Base-by-base conservation (phyloP, 2,888 invertebrate species). In the Boloria euphrosyne region DNA sequence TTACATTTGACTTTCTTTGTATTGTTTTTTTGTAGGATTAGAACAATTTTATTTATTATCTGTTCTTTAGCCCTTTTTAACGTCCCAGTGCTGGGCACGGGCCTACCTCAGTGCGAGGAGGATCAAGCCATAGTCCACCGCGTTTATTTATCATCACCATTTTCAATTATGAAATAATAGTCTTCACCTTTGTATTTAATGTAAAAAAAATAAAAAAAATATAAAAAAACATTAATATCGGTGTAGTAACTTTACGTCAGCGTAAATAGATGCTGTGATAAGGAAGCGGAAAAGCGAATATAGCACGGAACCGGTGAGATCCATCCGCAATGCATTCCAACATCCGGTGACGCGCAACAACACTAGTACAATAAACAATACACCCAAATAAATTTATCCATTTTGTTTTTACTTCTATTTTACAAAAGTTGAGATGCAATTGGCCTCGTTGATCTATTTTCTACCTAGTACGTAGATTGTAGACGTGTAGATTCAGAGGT, bases 241-340 rank as follows among this genome's bases (percentile, higher is more conserved):
- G 13, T 49, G 14, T 16, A 38, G n/a, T 16, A 13, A 27, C 44
- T 58, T 27, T 47, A 49, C 31, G 46, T 31, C 31, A 59, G 46
- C 38, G 46, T 47, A 58, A 55, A 65, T 46, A 69, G 52, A 65
- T 64, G 65, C 50, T 17, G 57, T 55, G 65, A 67, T 67, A 71
- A 67, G 68, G 46, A 16, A 62, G 67, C 71, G 71, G 73, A 68
- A 59, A 68, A 52, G 78, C 78, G 80, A 78, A 83, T 86, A 87
- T 89, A 86, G 86, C 74, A 84, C 85, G 86, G 85, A 86, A 87
- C 86, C 83, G 78, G 79, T 81, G 83, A 86, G 85, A 79, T 79
- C 73, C 74, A 74, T 74, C 73, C 65, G 70, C 64, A 64, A 68
- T 65, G 67, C 67, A 68, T 68, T 70, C 67, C 71, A 64, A 49